Evolutionary conservation across 2,113 vertebrate genomes (phyloP).

Genomic region (Spheniscus mendiculus): DNA sequence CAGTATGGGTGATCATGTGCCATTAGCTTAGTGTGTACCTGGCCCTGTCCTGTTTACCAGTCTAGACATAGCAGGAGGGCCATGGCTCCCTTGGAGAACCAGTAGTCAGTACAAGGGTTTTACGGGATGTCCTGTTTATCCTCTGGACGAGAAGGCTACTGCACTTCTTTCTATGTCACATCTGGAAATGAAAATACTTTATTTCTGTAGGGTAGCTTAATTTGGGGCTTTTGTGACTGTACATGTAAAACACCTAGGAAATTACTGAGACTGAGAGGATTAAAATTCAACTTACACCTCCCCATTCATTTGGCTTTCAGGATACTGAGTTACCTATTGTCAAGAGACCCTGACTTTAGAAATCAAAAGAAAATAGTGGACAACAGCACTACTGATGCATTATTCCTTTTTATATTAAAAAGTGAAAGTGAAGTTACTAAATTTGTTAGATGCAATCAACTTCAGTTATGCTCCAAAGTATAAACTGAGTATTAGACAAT

Average conservation of each 20-base stretch:
- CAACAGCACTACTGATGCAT: background rate
- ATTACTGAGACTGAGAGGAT: background rate
- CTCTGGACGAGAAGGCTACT: background rate
- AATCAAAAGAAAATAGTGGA: background rate
- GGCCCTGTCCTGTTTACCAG: background rate
- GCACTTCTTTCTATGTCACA: background rate
- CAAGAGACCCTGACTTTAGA: background rate
- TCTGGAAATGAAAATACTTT: background rate
- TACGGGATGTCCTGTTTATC: background rate
- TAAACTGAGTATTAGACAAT: background rate
- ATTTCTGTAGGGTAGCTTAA: background rate
- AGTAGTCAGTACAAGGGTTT: background rate
- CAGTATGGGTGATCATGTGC: background rate
- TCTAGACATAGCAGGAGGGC: background rate
- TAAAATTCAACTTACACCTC: background rate
- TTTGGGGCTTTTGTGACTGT: background rate
- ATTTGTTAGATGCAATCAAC: background rate
- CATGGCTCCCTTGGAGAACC: background rate
- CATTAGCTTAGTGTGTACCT: background rate
- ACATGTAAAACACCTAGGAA: background rate
- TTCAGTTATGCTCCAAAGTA: background rate
- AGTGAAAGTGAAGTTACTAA: background rate
- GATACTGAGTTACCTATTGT: background rate
- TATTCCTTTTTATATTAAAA: background rate
- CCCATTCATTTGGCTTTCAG: background rate